Evolutionary conservation across 2,113 vertebrate species (phyloP), one percentile per base, ranked within the genome.

Genomic region (Paramisgurnus dabryanus): DNA sequence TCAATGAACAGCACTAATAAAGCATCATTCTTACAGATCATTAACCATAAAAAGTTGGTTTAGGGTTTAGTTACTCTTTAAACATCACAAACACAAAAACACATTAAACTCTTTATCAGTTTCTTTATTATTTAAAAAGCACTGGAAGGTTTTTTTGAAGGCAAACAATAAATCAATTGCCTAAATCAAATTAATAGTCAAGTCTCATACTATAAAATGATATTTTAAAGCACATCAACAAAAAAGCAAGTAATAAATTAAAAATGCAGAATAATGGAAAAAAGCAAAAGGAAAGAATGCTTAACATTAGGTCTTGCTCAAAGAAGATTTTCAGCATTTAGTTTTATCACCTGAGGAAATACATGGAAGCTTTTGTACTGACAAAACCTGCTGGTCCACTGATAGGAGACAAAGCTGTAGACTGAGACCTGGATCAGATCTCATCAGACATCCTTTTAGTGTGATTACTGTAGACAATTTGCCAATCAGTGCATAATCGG

Each of bases 281-380:
- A 15, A 80, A 83, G 58, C 40, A 6, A 76, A 84, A 80, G 82
- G 49, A 88, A 87, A 85, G 85, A 86, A 90, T 85, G 89, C 82
- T 89, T 91, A 87, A 87, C 88, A 80, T 81, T 90, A 86, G 79
- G 86, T 89, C 88, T 87, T 85, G 81, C 87, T 90, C 82, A 83
- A 84, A 90, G 88, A 85, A 90, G 88, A 85, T 74, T 83, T 80
- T 90, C 83, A 87, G 88, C 87, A 88, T 87, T 89, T 58, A 78
- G 86, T 85, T 86, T 90, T 87, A 86, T 90, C 90, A 92, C 92
- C 92, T 92, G 92, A 92, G 92, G 90, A 90, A 89, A 92, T 89
- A 91, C 90, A 92, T 90, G 75, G 89, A 90, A 91, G 87, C 87
- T 86, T 86, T 87, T 85, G 87, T 88, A 88, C 85, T 85, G 90